Percentiles rank a stretch among this genome's conserved stretches.
These are phyloP conservation scores for Drosophila takahashii DNA, from an alignment of 1,140 invertebrate species.

Conservation along the genomic window DNA sequence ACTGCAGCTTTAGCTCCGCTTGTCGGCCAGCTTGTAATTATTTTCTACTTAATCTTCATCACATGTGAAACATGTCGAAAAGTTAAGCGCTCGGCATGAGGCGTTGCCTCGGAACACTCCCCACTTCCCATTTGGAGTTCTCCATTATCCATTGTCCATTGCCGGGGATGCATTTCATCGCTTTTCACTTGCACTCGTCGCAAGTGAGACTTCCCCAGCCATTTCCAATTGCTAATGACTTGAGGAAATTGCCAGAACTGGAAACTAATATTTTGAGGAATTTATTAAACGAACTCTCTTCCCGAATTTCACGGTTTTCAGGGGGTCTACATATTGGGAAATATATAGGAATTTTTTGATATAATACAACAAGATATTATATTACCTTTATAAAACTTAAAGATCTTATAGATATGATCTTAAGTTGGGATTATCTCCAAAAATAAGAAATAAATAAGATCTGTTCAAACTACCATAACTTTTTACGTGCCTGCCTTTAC, in stretches of 20 bases:
- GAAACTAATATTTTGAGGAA: conserved; percentile 25
- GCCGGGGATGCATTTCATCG: conserved; percentile 24
- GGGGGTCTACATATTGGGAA: conserved; percentile 6
- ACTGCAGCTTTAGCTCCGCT: conserved; percentile 14
- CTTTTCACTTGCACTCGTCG: conserved; percentile 25
- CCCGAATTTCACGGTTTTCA: conserved; percentile 26
- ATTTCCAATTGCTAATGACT: conserved; percentile 50
- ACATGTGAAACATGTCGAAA: conserved; percentile 81
- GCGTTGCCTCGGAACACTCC: conserved; percentile 41
- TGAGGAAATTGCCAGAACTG: conserved; percentile 36
- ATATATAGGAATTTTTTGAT: neutral
- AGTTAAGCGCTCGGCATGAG: conserved; percentile 77
- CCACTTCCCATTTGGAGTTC: conserved; percentile 8
- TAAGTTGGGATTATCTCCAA: too few relatives aligned
- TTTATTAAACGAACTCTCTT: conserved; percentile 33
- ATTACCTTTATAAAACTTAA: too few relatives aligned
- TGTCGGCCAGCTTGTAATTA: conserved; percentile 67
- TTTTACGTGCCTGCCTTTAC: neutral
- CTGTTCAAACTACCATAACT: neutral
- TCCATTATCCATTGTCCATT: neutral
- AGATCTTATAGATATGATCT: too few relatives aligned
- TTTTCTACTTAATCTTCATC: conserved; percentile 83
- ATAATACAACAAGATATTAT: too few relatives aligned
- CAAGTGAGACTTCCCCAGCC: conserved; percentile 20
- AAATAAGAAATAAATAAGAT: too few relatives aligned